Conservation (phyloP, 1,140 invertebrate genomes). For the Drosophila mayri region DNA sequence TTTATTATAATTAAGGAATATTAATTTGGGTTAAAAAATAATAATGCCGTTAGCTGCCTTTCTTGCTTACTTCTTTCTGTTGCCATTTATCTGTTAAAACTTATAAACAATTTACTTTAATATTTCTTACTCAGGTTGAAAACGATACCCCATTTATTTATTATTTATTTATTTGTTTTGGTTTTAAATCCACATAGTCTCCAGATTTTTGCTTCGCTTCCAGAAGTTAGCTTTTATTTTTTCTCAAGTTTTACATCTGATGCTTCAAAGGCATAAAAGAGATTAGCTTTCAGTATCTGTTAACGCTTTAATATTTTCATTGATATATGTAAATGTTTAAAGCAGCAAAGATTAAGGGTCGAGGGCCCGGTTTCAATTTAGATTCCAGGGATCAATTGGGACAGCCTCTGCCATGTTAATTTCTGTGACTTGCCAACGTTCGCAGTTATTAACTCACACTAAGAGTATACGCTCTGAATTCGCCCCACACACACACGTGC, state of each 20-base stretch:
- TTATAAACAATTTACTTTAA: no score
- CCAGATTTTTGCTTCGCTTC: no score
- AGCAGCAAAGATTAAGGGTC: background rate
- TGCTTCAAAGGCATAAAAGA: no score
- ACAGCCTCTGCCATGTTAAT: slow-evolving; percentile 6
- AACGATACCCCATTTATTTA: no score
- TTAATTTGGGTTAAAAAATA: no score
- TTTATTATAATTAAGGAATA: no score
- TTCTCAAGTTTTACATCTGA: background rate
- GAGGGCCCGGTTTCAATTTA: background rate
- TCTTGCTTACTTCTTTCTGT: no score
- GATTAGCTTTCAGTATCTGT: background rate
- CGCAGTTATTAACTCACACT: slow-evolving; percentile 53
- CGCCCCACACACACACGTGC: slow-evolving; percentile 14
- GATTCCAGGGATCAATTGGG: slow-evolving; percentile 26
- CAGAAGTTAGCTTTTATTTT: background rate
- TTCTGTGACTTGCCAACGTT: slow-evolving; percentile 39
- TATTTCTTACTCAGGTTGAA: no score
- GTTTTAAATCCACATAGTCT: no score
- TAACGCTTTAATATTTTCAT: background rate
- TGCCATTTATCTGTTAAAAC: no score
- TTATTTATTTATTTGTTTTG: no score
- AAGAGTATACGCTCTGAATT: background rate
- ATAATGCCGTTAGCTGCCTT: no score
- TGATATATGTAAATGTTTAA: background rate